Base-by-base conservation (phyloP, 2,797 vertebrate species). In the Schizopygopsis pylzovi region DNA sequence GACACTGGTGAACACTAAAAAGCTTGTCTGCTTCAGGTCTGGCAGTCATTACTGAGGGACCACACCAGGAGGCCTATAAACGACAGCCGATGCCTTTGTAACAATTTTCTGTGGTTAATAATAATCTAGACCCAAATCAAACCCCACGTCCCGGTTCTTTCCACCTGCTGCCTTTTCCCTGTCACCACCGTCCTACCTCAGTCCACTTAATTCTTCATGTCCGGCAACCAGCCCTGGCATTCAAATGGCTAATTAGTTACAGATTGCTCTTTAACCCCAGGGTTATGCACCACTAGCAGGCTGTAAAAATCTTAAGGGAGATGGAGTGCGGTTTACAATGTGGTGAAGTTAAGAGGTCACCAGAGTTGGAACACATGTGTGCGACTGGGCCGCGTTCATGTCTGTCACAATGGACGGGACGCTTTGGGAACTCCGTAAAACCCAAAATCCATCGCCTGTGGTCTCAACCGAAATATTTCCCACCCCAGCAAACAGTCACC, bases 221-320 rank as follows among this genome's bases (percentile, higher is more conserved):
- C 94, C 90, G 89, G 88, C 90, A 92, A 89, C 90, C 86, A 90
- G 92, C 90, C 90, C 92, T 93, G 89, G 93, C 92, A 93, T 92
- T 94, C 92, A 94, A 94, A 93, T 90, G 90, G 91, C 94, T 95
- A 95, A 95, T 96, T 95, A 94, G 93, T 94, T 95, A 92, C 93
- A 96, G 94, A 95, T 94, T 93, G 93, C 94, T 94, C 94, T 94
- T 95, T 95, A 95, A 96, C 94, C 94, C 92, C 87, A 87, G 90
- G 93, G 94, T 94, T 93, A 87, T 82, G 43, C 88, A 84, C 87
- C 85, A 85, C 91, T 93, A 87, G 84, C 90, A 86, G 92, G 89
- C 93, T 89, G 91, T 94, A 92, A 93, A 94, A 92, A 91, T 93
- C 93, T 94, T 94, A 88, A 91, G 93, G 93, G 94, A 93, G 93